A percentile compares a stretch with the other conserved stretches of the same genome.
Conservation (phyloP, 2,888 invertebrate species). For the Acanthacorydalis orientalis region DNA sequence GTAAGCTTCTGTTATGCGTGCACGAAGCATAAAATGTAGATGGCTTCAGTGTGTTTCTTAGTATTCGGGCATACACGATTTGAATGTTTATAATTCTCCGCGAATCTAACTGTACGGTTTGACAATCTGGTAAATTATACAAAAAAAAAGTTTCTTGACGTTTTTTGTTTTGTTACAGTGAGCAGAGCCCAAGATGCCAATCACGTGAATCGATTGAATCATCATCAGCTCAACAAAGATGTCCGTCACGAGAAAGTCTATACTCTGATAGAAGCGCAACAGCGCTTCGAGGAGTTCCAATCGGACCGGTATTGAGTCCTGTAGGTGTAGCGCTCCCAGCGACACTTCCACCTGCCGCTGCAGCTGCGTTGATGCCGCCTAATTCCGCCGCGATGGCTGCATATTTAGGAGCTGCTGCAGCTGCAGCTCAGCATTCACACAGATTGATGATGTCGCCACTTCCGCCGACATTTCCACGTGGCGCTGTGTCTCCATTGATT, state of each 20-base stretch:
- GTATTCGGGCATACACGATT: too few species aligned
- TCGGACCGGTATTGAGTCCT: constrained; percentile 39
- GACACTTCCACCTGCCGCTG: constrained; percentile 47
- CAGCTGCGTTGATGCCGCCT: constrained; percentile 50
- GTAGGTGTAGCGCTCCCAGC: constrained; percentile 48
- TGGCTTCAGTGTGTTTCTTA: too few species aligned
- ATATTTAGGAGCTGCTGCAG: constrained; percentile 55
- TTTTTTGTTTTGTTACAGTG: constrained; percentile 42
- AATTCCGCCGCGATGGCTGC: constrained; percentile 73
- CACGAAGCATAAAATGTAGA: too few species aligned
- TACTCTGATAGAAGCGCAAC: constrained; percentile 43
- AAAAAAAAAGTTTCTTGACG: too few species aligned
- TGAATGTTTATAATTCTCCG: too few species aligned
- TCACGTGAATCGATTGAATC: constrained; percentile 58
- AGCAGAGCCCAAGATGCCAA: constrained; percentile 62
- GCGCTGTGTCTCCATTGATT: constrained; percentile 50
- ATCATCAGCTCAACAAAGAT: constrained; percentile 43
- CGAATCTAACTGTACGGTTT: too few species aligned
- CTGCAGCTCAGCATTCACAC: constrained; percentile 54
- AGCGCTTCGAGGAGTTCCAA: constrained; percentile 28
- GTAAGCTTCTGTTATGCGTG: too few species aligned
- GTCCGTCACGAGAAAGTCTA: constrained; percentile 62
- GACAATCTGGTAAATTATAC: too few species aligned
- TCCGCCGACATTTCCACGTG: constrained; percentile 26
- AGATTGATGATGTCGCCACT: constrained; percentile 47